Evolutionary conservation across 1,140 invertebrate species (phyloP).

Genomic region (Drosophila mauritiana): DNA sequence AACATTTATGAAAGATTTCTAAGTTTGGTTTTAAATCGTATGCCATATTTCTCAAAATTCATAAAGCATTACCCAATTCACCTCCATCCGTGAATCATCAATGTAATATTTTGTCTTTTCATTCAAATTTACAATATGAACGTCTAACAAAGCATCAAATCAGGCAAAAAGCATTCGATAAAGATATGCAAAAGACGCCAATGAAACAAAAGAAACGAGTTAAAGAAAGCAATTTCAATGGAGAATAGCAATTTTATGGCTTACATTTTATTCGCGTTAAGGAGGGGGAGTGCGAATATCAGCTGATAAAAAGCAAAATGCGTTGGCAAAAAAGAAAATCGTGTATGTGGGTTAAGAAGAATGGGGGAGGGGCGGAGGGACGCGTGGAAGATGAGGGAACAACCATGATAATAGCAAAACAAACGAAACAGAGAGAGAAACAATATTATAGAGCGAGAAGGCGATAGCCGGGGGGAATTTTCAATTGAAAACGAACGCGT

Average conservation of each 20-base stretch:
- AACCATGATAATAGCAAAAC: slow-evolving; percentile 69
- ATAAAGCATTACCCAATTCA: neutral
- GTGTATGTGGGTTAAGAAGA: slow-evolving; percentile 18
- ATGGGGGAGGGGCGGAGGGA: neutral
- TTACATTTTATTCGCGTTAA: slow-evolving; percentile 51
- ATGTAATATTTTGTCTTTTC: neutral
- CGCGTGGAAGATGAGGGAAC: slow-evolving; percentile 14
- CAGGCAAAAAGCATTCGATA: slow-evolving; percentile 21
- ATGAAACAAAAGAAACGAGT: slow-evolving; percentile 36
- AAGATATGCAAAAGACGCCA: slow-evolving; percentile 32
- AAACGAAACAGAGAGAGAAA: slow-evolving; percentile 45
- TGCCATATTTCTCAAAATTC: too few species aligned
- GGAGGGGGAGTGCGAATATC: slow-evolving; percentile 23
- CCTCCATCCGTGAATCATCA: neutral
- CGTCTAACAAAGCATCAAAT: slow-evolving; percentile 7
- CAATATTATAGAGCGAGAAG: slow-evolving; percentile 29
- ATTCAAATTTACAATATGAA: slow-evolving; percentile 3
- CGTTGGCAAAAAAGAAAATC: slow-evolving; percentile 48
- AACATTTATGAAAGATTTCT: too few species aligned
- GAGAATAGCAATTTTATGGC: slow-evolving; percentile 56
- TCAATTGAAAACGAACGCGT: slow-evolving; percentile 78
- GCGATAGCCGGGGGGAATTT: slow-evolving; percentile 48
- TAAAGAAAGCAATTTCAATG: slow-evolving; percentile 54
- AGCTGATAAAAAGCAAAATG: slow-evolving; percentile 62
- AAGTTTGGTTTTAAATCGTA: too few species aligned